Evolutionary conservation across 35 echinoderm and acorn worm genomes (phyloP).

Genomic region (Eucidaris tribuloides): DNA sequence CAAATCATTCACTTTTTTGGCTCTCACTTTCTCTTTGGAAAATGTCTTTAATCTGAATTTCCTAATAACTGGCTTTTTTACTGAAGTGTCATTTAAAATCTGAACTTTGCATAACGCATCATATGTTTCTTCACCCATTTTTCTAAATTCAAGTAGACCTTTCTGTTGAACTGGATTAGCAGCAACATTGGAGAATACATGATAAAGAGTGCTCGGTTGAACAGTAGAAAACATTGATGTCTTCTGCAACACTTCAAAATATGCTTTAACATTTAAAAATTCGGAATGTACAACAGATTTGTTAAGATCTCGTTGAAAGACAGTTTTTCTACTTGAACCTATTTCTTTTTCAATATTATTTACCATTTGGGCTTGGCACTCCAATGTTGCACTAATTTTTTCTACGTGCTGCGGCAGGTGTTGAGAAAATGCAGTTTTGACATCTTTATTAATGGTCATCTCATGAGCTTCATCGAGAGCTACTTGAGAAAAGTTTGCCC

Average conservation of each 20-base stretch:
- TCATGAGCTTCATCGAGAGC: not conserved
- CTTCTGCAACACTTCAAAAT: conserved; percentile 1
- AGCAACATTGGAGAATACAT: not conserved
- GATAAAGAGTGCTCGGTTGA: not conserved
- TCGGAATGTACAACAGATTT: not conserved
- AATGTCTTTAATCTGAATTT: not conserved
- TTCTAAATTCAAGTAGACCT: conserved; percentile 7
- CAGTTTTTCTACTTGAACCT: not conserved
- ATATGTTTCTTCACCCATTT: conserved; percentile 1
- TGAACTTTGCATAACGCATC: not conserved
- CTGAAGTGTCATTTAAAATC: not conserved
- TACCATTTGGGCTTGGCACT: not conserved
- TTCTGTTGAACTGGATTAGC: conserved; percentile 1
- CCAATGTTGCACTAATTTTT: conserved; percentile 2
- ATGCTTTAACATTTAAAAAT: not conserved
- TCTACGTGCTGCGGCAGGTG: not conserved
- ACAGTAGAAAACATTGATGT: conserved; percentile 12
- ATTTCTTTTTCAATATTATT: conserved; percentile 11
- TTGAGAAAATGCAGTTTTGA: not conserved
- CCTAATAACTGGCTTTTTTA: not conserved
- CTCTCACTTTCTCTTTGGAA: not conserved
- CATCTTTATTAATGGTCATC: not conserved
- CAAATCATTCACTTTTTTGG: not conserved
- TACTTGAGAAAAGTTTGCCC: not conserved
- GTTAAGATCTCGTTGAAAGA: conserved; percentile 4